These are phyloP conservation scores for Leucophenga montana DNA, from an alignment of 2,888 invertebrate species.

Conservation along the genomic window DNA sequence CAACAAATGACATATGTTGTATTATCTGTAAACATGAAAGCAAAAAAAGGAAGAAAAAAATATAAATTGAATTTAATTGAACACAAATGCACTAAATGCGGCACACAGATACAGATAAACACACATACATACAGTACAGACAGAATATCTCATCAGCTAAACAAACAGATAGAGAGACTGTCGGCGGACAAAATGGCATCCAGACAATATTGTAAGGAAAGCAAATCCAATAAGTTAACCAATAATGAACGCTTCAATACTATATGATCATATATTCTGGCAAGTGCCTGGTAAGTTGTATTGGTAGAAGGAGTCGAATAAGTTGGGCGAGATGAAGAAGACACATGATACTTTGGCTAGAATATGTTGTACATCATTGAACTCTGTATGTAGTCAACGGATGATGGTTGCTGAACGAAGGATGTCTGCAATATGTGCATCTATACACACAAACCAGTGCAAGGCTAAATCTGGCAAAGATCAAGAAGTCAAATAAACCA, in stretches of 20 bases:
- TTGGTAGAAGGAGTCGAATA: too few relatives aligned
- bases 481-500: too few relatives aligned
- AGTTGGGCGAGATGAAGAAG: too few relatives aligned
- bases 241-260: conserved; percentile 64
- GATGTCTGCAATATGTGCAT: too few relatives aligned
- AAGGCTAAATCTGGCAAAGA: too few relatives aligned
- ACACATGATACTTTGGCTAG: background rate
- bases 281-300: too few relatives aligned
- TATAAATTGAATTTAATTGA: conserved; percentile 1
- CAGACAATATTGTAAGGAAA: conserved; percentile 43
- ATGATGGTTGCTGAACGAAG: too few relatives aligned
- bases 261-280: conserved; percentile 25
- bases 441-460: too few relatives aligned
- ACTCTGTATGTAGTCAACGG: too few relatives aligned
- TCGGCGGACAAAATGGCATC: conserved; percentile 9
- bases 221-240: conserved; percentile 69
- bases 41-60: conserved; percentile 2
- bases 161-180: conserved; percentile 31
- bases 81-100: background rate
- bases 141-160: conserved; percentile 1
- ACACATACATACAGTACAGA: too few relatives aligned
- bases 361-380: background rate
- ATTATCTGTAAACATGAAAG: conserved; percentile 36
- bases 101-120: conserved; percentile 23
- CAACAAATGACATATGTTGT: conserved; percentile 58